Conservation (phyloP, 2,113 vertebrate genomes). For the Calidris pygmaea region DNA sequence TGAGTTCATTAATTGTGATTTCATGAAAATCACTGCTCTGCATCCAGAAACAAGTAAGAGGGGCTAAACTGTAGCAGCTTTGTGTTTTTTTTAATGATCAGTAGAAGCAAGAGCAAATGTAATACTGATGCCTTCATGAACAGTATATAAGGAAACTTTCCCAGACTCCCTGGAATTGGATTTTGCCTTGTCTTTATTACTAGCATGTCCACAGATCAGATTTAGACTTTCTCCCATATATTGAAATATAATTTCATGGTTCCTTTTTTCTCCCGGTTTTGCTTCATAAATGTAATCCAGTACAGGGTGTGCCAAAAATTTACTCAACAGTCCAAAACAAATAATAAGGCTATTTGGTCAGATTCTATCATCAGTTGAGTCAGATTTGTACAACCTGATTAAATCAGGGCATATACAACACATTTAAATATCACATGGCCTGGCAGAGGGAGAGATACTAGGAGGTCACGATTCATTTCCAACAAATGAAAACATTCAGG, state of each 20-base stretch:
- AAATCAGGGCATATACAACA: neutral
- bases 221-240: neutral
- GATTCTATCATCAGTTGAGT: conserved; percentile 29
- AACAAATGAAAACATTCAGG: neutral
- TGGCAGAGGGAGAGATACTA: neutral
- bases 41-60: conserved; percentile 1
- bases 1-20: conserved; percentile 28
- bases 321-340: neutral
- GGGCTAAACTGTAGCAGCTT: neutral
- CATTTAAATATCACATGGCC: neutral
- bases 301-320: neutral
- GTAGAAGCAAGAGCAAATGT: neutral
- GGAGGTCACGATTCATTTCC: neutral
- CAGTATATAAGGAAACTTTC: neutral
- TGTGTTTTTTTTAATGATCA: neutral
- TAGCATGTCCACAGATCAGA: neutral
- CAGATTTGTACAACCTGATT: conserved; percentile 7
- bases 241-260: neutral
- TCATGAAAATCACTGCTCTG: conserved; percentile 2
- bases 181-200: conserved; percentile 18
- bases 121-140: neutral
- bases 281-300: neutral
- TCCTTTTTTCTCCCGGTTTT: neutral
- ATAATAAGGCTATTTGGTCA: conserved; percentile 13
- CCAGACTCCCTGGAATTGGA: conserved; percentile 7